These are phyloP conservation scores for Pterostichus madidus DNA, from an alignment of 2,888 invertebrate species.

Conservation along the genomic window DNA sequence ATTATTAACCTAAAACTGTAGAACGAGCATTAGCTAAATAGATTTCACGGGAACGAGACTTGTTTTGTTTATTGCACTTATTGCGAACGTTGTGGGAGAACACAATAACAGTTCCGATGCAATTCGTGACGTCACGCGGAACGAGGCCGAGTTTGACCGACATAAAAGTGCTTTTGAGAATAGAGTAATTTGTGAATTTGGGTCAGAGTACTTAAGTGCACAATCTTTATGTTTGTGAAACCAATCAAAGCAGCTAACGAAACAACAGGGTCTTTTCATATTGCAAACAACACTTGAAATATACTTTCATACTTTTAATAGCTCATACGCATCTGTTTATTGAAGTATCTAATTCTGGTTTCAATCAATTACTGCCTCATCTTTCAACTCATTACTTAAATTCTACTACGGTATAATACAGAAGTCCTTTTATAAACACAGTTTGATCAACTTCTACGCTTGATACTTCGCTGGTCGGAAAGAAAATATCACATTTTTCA, in stretches of 20 bases:
- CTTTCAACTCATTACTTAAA: conserved; percentile 40
- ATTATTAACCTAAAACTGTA: conserved; percentile 21
- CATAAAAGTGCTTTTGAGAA: conserved; percentile 67
- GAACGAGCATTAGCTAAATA: conserved; percentile 2
- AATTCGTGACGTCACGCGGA: conserved; percentile 57
- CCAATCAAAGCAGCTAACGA: conserved; percentile 51
- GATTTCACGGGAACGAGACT: neutral
- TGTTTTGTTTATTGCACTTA: conserved; percentile 18
- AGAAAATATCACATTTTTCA: too few relatives aligned
- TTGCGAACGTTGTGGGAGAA: conserved; percentile 5
- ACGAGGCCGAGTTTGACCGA: conserved; percentile 63
- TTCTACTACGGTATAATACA: neutral
- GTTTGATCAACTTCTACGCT: too few relatives aligned
- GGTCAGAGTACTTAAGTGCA: conserved; percentile 66
- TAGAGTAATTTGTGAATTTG: conserved; percentile 65
- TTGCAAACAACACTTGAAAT: conserved; percentile 39
- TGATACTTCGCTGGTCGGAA: too few relatives aligned
- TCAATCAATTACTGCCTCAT: conserved; percentile 49
- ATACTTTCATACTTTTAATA: conserved; percentile 43
- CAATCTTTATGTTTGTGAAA: conserved; percentile 66
- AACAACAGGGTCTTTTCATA: conserved; percentile 55
- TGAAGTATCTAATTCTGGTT: conserved; percentile 54
- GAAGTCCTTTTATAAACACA: too few relatives aligned
- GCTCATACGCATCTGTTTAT: conserved; percentile 27
- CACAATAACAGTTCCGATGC: conserved; percentile 40